These are phyloP conservation scores for Leptopilina myrica DNA, from an alignment of 2,888 invertebrate species.

Conservation along the genomic window DNA sequence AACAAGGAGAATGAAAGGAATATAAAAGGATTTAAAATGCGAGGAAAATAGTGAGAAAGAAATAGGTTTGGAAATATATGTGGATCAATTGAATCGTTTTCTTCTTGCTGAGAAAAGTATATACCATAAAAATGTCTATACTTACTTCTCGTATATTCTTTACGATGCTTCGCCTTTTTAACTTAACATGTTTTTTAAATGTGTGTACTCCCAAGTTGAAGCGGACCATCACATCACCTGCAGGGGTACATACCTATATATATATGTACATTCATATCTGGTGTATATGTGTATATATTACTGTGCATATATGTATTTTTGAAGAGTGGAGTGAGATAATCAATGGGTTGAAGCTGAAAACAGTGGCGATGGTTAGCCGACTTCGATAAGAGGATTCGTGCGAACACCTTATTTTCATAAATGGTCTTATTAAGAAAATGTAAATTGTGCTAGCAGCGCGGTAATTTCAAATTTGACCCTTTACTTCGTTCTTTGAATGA, in stretches of 20 bases:
- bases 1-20: conserved; percentile 7
- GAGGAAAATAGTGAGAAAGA: conserved; percentile 12
- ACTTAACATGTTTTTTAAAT: conserved; percentile 6
- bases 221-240: conserved; percentile 17
- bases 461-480: not conserved
- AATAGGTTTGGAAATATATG: not conserved
- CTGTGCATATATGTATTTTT: not conserved
- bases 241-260: not conserved
- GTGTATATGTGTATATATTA: not conserved
- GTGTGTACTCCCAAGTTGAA: conserved; percentile 22
- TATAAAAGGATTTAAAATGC: not conserved
- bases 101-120: not conserved
- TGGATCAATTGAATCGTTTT: conserved; percentile 26
- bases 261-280: not conserved
- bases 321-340: conserved; percentile 33
- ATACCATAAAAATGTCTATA: not conserved
- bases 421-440: conserved; percentile 33
- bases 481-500: conserved; percentile 26
- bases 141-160: not conserved
- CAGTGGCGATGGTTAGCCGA: conserved; percentile 36
- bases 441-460: not conserved
- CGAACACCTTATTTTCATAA: conserved; percentile 39
- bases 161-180: conserved; percentile 22
- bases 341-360: conserved; percentile 34
- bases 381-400: conserved; percentile 34